phyloP scores from a whole-genome alignment of 30 jellyfish, hydroid and myxozoan genomes.

The Morbakka virulenta region DNA sequence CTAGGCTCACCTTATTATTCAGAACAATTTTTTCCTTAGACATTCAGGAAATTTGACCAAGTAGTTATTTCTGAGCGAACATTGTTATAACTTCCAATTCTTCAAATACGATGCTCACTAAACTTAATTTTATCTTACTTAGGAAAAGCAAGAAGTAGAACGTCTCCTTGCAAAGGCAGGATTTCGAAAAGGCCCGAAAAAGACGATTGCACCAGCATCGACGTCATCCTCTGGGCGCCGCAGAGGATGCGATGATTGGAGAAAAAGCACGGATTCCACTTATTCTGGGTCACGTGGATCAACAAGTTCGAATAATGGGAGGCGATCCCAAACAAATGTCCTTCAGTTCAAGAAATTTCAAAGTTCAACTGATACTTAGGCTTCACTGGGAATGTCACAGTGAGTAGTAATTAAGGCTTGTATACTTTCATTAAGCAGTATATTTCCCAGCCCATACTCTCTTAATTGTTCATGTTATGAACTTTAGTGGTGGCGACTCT shows the following conservation, averaged over 20 bases:
- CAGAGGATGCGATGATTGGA: background rate
- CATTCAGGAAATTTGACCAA: background rate
- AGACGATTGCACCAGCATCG: constrained; percentile 64
- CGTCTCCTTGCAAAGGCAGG: constrained; percentile 48
- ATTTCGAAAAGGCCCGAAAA: constrained; percentile 55
- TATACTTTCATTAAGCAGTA: no score
- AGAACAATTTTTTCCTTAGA: no score
- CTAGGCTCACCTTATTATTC: no score
- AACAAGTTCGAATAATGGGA: background rate
- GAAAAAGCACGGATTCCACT: background rate
- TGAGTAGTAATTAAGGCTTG: no score
- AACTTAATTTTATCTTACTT: background rate
- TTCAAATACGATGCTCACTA: no score
- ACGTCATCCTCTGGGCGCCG: background rate
- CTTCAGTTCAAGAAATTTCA: background rate
- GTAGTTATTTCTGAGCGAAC: background rate
- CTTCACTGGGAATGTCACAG: no score
- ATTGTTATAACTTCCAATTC: no score
- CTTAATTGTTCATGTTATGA: no score
- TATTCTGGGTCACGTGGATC: background rate
- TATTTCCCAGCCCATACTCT: no score
- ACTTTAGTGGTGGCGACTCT: no score
- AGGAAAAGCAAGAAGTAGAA: constrained; percentile 53
- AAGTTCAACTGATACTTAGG: no score
- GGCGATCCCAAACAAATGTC: background rate